Percentiles rank a stretch among this genome's conserved stretches.
Evolutionary conservation across 1,140 invertebrate species (phyloP).

Genomic region (Drosophila malerkotliana): DNA sequence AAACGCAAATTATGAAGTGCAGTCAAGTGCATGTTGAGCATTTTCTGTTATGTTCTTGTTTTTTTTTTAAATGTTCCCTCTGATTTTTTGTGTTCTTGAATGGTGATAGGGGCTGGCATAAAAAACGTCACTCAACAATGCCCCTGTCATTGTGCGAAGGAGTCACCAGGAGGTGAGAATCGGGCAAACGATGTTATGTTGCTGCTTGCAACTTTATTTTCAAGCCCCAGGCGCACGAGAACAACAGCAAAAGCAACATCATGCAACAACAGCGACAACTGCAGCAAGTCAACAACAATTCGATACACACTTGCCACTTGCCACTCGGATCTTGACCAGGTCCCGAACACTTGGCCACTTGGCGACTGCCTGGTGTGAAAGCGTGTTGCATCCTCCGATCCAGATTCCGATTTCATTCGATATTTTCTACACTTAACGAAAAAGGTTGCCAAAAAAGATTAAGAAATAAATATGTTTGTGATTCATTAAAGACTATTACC

Average conservation of each 20-base stretch:
- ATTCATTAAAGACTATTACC: not conserved
- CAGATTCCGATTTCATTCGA: slow-evolving; percentile 27
- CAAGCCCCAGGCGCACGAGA: slow-evolving; percentile 56
- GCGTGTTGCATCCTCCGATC: slow-evolving; percentile 54
- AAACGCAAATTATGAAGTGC: slow-evolving; percentile 68
- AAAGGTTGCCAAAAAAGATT: not conserved
- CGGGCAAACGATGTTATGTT: slow-evolving; percentile 31
- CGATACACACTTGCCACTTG: slow-evolving; percentile 74
- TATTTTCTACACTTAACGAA: slow-evolving; percentile 13
- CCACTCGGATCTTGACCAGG: slow-evolving; percentile 25
- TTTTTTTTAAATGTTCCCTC: not conserved
- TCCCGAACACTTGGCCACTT: slow-evolving; percentile 16
- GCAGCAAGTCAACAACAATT: slow-evolving; percentile 79
- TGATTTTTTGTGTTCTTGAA: slow-evolving; percentile 20
- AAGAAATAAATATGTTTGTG: not conserved
- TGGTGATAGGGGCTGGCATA: slow-evolving; percentile 39
- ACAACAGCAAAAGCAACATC: slow-evolving; percentile 26
- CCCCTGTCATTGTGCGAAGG: slow-evolving; percentile 60
- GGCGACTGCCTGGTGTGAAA: slow-evolving; percentile 78
- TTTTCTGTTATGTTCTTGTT: not conserved
- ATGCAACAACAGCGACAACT: slow-evolving; percentile 56
- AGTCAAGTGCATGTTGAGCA: slow-evolving; percentile 67
- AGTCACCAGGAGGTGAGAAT: slow-evolving; percentile 12
- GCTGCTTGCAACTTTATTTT: slow-evolving; percentile 74
- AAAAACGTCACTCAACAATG: slow-evolving; percentile 62